These are phyloP conservation scores for Stomatorhinus walkeri DNA, from an alignment of 2,797 vertebrate species.

Conservation along the genomic window DNA sequence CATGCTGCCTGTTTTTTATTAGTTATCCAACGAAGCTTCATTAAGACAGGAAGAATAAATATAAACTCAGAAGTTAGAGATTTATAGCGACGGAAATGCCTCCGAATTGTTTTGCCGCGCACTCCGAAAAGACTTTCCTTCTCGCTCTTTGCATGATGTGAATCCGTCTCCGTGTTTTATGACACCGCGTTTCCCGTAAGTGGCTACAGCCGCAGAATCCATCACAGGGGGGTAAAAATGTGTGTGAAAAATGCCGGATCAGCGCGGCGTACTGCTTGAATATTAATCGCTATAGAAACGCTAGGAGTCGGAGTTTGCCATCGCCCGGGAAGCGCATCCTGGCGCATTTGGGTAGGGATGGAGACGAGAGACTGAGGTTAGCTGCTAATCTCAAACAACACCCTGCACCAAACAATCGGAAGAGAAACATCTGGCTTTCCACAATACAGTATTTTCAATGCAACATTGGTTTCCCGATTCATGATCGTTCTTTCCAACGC, in stretches of 20 bases:
- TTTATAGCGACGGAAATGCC: neutral
- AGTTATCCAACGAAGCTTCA: slow-evolving; percentile 6
- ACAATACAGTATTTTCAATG: neutral
- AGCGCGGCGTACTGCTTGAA: neutral
- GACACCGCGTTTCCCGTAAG: slow-evolving; percentile 5
- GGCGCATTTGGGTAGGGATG: neutral
- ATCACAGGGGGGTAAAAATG: neutral
- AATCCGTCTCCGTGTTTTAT: slow-evolving; percentile 10
- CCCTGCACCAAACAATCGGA: neutral
- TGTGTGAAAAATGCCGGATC: neutral
- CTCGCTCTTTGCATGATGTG: neutral
- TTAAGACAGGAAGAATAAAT: slow-evolving; percentile 3
- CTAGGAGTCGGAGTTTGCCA: neutral
- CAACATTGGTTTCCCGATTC: neutral
- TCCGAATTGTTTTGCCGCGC: slow-evolving; percentile 1
- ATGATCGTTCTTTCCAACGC: neutral
- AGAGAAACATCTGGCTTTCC: neutral
- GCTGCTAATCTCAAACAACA: neutral
- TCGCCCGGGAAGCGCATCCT: neutral
- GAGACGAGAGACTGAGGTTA: neutral
- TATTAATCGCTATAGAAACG: neutral
- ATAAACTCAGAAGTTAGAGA: slow-evolving; percentile 11
- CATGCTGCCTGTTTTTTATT: neutral
- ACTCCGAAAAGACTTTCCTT: neutral
- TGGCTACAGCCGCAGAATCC: neutral